These are phyloP conservation scores for Oceanodroma leucorhoa DNA, from an alignment of 2,797 vertebrate species.

Conservation along the genomic window DNA sequence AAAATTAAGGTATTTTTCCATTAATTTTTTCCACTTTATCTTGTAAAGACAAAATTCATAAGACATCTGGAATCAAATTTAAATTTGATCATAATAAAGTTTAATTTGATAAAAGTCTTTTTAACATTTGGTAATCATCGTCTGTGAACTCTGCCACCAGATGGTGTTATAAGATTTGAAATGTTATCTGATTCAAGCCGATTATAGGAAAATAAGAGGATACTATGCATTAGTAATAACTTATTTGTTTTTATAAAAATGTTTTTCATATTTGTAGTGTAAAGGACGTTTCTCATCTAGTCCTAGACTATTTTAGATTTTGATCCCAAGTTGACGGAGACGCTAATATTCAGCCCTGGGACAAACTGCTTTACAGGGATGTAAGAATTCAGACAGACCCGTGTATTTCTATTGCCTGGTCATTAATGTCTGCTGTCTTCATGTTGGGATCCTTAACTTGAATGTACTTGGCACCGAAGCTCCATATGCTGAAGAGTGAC, in stretches of 20 bases:
- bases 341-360: neutral
- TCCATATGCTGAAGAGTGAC: neutral
- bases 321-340: neutral
- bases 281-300: neutral
- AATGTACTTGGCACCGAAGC: neutral
- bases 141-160: conserved; percentile 32
- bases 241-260: neutral
- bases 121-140: neutral
- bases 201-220: neutral
- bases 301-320: neutral
- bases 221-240: neutral
- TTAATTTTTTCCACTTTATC: neutral
- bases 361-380: neutral
- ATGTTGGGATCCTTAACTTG: neutral
- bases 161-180: conserved; percentile 18
- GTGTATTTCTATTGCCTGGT: neutral
- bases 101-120: neutral
- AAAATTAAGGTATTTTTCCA: neutral
- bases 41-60: neutral
- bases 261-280: neutral
- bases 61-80: neutral
- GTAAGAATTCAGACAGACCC: neutral
- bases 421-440: neutral
- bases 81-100: neutral
- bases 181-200: neutral